A percentile compares a stretch with the other conserved stretches of the same genome.
Conservation (phyloP, 2,888 invertebrate species). For the Agrypnus murinus region DNA sequence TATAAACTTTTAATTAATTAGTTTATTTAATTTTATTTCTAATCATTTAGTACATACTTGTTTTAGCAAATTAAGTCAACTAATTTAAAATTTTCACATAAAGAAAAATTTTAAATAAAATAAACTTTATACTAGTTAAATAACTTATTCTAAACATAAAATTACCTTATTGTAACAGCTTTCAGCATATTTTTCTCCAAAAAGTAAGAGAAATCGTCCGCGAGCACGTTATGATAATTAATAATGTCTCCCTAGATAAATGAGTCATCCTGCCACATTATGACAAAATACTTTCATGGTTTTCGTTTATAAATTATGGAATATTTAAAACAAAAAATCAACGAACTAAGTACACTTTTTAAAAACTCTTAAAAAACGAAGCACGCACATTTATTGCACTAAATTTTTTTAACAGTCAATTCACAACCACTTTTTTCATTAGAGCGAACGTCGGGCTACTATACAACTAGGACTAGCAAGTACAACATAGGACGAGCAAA, state of each 20-base stretch:
- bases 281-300: background rate
- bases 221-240: conserved; percentile 9
- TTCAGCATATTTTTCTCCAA: conserved; percentile 33
- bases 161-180: conserved; percentile 35
- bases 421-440: conserved; percentile 41
- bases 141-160: no score
- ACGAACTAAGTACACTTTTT: background rate
- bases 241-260: conserved; percentile 6
- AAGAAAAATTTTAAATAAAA: no score
- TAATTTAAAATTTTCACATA: no score
- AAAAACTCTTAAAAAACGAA: conserved; percentile 36
- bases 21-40: no score
- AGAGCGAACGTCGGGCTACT: conserved; percentile 20
- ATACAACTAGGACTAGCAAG: no score
- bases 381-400: conserved; percentile 44
- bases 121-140: no score
- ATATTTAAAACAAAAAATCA: conserved; percentile 6
- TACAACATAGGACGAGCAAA: conserved; percentile 39
- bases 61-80: no score
- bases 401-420: conserved; percentile 34
- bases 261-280: conserved; percentile 5
- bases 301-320: background rate
- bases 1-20: no score
- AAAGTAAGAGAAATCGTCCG: background rate
- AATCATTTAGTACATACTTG: no score